phyloP scores from a whole-genome alignment of 2,113 vertebrate species.

The Tenebrosternarchus preto region DNA sequence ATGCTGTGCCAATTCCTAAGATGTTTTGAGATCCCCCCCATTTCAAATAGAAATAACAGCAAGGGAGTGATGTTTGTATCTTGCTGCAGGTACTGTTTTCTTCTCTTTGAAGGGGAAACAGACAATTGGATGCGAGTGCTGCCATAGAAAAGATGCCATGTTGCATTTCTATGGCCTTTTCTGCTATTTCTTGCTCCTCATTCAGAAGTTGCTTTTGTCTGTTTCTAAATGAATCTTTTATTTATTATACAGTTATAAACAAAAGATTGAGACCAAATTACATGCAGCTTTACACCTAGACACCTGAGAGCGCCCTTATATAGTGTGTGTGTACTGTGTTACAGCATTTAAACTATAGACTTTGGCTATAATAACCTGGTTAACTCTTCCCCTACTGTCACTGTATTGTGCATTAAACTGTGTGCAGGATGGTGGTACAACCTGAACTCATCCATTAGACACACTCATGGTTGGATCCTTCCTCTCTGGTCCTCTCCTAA shows the following conservation, averaged over 20 bases:
- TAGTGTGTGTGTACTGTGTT: too few species aligned
- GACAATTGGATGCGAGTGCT: background rate
- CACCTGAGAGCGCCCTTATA: too few species aligned
- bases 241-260: too few species aligned
- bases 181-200: background rate
- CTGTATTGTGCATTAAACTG: background rate
- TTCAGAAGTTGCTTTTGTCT: background rate
- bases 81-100: slow-evolving; percentile 13
- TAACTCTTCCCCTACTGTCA: background rate
- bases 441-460: slow-evolving; percentile 37
- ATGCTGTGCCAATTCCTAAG: background rate
- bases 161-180: slow-evolving; percentile 20
- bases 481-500: slow-evolving; percentile 19
- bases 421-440: background rate
- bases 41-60: background rate
- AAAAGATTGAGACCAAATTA: too few species aligned
- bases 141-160: background rate
- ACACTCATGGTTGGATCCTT: slow-evolving; percentile 16
- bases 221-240: too few species aligned
- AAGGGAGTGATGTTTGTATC: background rate
- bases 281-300: too few species aligned
- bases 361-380: background rate
- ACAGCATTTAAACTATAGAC: background rate
- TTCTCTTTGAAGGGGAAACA: slow-evolving; percentile 9
- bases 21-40: background rate